Percentiles rank a stretch among this genome's conserved stretches.
Evolutionary conservation across 2,797 vertebrate genomes (phyloP).

Genomic region (Arrhamphus sclerolepis): DNA sequence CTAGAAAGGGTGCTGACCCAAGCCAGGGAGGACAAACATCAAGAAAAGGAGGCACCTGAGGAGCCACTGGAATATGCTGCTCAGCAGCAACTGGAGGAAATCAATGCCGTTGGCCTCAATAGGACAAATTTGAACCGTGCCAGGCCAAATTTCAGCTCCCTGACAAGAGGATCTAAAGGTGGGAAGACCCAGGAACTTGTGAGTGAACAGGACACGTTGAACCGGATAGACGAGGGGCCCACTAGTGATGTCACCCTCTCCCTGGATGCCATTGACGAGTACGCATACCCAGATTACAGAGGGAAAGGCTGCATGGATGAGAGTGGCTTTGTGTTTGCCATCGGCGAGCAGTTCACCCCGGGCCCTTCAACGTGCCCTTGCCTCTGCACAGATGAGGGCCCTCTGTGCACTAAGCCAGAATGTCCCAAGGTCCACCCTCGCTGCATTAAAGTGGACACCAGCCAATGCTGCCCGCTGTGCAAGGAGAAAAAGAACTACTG

Average conservation of each 20-base stretch:
- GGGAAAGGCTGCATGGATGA: slow-evolving; percentile 99
- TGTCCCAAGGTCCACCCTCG: slow-evolving; percentile 96
- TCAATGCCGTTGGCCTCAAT: slow-evolving; percentile 79
- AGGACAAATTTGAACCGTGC: slow-evolving; percentile 81
- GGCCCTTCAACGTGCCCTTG: slow-evolving; percentile 96
- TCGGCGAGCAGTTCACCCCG: slow-evolving; percentile 95
- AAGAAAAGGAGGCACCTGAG: slow-evolving; percentile 68
- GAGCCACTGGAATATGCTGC: slow-evolving; percentile 74
- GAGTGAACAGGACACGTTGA: slow-evolving; percentile 74
- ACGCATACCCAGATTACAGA: slow-evolving; percentile 95
- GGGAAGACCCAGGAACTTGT: slow-evolving; percentile 80
- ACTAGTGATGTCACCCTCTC: slow-evolving; percentile 83
- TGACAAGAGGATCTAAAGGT: slow-evolving; percentile 73
- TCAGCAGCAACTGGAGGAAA: slow-evolving; percentile 82
- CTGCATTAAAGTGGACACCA: slow-evolving; percentile 95
- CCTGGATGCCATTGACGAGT: slow-evolving; percentile 90
- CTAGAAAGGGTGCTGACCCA: slow-evolving; percentile 74
- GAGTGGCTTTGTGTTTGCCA: slow-evolving; percentile 96
- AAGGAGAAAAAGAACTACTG: slow-evolving; percentile 97
- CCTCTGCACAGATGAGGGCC: slow-evolving; percentile 98
- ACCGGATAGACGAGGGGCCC: slow-evolving; percentile 82
- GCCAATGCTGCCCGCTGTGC: slow-evolving; percentile 97
- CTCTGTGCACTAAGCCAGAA: slow-evolving; percentile 92
- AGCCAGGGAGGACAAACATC: slow-evolving; percentile 65
- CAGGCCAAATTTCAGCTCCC: slow-evolving; percentile 80